These are phyloP conservation scores for Gortyna flavago DNA, from an alignment of 2,888 invertebrate genomes.

Conservation along the genomic window DNA sequence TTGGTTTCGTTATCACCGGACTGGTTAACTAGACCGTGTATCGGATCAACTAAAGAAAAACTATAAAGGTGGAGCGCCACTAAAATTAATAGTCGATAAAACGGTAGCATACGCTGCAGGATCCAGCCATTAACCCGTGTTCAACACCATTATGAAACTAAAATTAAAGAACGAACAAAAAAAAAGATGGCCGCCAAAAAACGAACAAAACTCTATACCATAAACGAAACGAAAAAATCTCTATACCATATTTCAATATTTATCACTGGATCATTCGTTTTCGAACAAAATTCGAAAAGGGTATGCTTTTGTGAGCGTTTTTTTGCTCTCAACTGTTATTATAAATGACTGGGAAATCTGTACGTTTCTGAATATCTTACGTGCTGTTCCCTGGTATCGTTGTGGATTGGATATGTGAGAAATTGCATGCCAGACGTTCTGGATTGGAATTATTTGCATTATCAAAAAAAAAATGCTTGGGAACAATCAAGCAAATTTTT, in stretches of 20 bases:
- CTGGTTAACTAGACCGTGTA: slow-evolving; percentile 16
- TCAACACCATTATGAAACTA: slow-evolving; percentile 80
- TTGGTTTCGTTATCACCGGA: slow-evolving; percentile 49
- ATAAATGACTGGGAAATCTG: slow-evolving; percentile 85
- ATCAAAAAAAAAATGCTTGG: slow-evolving; percentile 17
- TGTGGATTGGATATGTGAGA: slow-evolving; percentile 24
- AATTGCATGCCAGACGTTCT: slow-evolving; percentile 40
- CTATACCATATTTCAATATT: slow-evolving; percentile 89
- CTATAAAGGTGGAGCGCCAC: slow-evolving; percentile 64
- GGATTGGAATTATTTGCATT: slow-evolving; percentile 13
- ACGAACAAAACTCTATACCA: slow-evolving; percentile 82
- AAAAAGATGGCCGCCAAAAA: slow-evolving; percentile 64
- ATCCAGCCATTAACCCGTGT: slow-evolving; percentile 80
- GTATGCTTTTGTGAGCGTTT: slow-evolving; percentile 71
- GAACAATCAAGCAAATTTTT: slow-evolving; percentile 12
- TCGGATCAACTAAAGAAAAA: slow-evolving; percentile 7
- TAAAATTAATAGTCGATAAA: slow-evolving; percentile 85
- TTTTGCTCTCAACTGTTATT: slow-evolving; percentile 79
- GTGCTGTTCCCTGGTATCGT: slow-evolving; percentile 39
- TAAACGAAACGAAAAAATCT: too few species aligned
- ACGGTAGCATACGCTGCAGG: slow-evolving; percentile 83
- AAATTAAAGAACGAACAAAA: slow-evolving; percentile 69
- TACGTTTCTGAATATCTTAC: slow-evolving; percentile 81
- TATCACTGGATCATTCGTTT: slow-evolving; percentile 88
- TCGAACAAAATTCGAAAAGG: slow-evolving; percentile 87